Conservation (phyloP, 2,888 invertebrate species). For the Microplitis manilae region DNA sequence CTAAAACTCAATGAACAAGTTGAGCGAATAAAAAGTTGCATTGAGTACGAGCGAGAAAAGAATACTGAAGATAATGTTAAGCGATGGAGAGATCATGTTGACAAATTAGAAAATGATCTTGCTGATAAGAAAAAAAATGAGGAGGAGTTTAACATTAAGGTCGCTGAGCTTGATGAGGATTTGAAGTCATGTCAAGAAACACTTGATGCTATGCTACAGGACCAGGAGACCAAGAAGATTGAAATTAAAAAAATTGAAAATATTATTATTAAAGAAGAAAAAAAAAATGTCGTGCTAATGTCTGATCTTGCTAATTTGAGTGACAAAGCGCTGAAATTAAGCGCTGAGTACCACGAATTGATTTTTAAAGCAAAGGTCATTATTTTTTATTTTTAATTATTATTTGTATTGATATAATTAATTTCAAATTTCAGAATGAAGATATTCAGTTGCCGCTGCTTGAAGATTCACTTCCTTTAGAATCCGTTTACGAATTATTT, state of each 20-base stretch:
- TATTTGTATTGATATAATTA: constrained; percentile 6
- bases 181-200: constrained; percentile 75
- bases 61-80: constrained; percentile 91
- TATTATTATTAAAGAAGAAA: neutral
- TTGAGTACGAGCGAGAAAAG: constrained; percentile 92
- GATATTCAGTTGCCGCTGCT: neutral
- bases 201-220: constrained; percentile 57
- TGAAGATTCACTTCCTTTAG: neutral
- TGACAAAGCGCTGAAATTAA: neutral
- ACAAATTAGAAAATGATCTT: constrained; percentile 78
- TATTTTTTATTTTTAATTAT: neutral
- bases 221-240: neutral
- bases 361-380: constrained; percentile 90
- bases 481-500: neutral
- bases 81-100: constrained; percentile 81
- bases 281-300: too few relatives aligned
- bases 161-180: too few relatives aligned
- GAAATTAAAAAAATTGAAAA: neutral
- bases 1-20: constrained; percentile 95
- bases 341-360: constrained; percentile 79
- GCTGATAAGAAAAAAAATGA: constrained; percentile 86
- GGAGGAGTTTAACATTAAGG: constrained; percentile 77
- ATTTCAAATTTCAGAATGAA: neutral
- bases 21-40: constrained; percentile 88
- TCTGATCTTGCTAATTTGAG: neutral